phyloP scores from a whole-genome alignment of 2,888 invertebrate genomes.

The Sinhomidia bicolor region DNA sequence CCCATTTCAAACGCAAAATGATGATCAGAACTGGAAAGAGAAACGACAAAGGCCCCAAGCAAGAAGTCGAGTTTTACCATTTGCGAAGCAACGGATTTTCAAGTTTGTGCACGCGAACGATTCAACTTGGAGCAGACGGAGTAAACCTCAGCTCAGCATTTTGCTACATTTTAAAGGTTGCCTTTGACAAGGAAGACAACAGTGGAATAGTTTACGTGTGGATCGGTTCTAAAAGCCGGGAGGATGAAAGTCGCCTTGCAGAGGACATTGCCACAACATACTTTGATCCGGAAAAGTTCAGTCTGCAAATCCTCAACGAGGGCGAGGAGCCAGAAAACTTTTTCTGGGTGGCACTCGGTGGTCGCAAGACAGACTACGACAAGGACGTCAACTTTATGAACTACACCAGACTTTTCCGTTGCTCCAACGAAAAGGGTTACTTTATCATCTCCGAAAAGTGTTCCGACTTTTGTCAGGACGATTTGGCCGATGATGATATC shows the following conservation, averaged over 20 bases:
- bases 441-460: conserved; percentile 99
- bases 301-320: conserved; percentile 91
- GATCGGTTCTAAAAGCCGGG: conserved; percentile 93
- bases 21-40: conserved; percentile 95
- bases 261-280: conserved; percentile 91
- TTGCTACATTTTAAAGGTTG: conserved; percentile 83
- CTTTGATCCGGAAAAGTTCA: conserved; percentile 81
- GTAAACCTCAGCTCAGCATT: conserved; percentile 94
- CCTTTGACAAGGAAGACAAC: conserved; percentile 84
- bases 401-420: conserved; percentile 96
- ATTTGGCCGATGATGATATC: conserved; percentile 99
- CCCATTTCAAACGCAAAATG: conserved; percentile 97
- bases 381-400: conserved; percentile 95
- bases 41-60: conserved; percentile 83
- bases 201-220: conserved; percentile 97
- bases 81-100: conserved; percentile 95
- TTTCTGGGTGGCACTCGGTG: conserved; percentile 98
- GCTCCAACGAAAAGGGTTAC: conserved; percentile 99
- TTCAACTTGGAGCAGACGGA: conserved; percentile 95
- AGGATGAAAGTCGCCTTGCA: conserved; percentile 92
- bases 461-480: conserved; percentile 99
- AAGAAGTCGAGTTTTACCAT: conserved; percentile 93
- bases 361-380: conserved; percentile 92
- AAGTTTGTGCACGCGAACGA: conserved; percentile 93
- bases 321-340: conserved; percentile 99